phyloP scores from a whole-genome alignment of 2,888 invertebrate species.

The Lasioglossum villosulum region DNA sequence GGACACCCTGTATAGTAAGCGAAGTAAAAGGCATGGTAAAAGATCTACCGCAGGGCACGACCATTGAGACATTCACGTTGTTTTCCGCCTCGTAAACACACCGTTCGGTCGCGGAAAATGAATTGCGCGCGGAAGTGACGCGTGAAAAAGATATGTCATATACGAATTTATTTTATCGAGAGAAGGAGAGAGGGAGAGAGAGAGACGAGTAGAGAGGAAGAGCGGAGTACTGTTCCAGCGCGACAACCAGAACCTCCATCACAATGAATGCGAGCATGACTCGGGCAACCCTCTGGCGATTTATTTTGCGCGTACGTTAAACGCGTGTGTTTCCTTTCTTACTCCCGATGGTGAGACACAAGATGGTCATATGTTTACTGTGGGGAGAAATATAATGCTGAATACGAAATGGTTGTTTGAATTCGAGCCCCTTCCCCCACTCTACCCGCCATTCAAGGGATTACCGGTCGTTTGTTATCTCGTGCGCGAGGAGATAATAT shows the following conservation, averaged over 20 bases:
- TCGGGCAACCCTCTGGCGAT: conserved; percentile 31
- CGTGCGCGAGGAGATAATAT: conserved; percentile 8
- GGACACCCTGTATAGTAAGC: too few species aligned
- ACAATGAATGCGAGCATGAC: conserved; percentile 34
- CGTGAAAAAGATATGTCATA: conserved; percentile 66
- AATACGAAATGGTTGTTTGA: not conserved
- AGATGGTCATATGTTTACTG: not conserved
- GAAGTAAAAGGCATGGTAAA: conserved; percentile 42
- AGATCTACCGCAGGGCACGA: conserved; percentile 37
- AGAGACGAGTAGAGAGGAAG: not conserved
- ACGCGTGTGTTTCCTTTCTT: conserved; percentile 27
- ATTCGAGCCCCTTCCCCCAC: not conserved
- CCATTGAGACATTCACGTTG: conserved; percentile 60
- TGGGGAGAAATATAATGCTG: not conserved
- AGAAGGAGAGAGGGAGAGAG: not conserved
- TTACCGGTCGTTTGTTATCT: conserved; percentile 18
- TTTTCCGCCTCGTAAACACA: conserved; percentile 70
- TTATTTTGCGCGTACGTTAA: conserved; percentile 35
- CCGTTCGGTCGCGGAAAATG: conserved; percentile 43
- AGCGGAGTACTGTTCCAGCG: conserved; percentile 37
- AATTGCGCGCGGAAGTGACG: conserved; percentile 62
- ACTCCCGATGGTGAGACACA: not conserved
- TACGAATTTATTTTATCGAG: conserved; percentile 69
- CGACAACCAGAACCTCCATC: conserved; percentile 38
- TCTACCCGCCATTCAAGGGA: not conserved